Base-by-base conservation (phyloP, 1,140 invertebrate genomes). In the Helicorthomorpha holstii region DNA sequence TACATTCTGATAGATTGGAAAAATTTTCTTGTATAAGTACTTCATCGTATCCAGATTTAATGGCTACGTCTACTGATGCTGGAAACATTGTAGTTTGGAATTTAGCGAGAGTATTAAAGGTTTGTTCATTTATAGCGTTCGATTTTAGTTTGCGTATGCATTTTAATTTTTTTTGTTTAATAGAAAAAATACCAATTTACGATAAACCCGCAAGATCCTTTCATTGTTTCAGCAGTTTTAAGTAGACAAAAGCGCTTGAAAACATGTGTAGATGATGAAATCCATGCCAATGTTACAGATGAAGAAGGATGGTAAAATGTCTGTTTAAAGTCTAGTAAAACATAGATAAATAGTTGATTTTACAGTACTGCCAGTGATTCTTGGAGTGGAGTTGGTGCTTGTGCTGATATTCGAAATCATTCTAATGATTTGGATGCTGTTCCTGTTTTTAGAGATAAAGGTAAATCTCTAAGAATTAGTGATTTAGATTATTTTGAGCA, bases 21-120 rank as follows among this genome's bases (percentile, higher is more conserved):
- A 69, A 72, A 3, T 71, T 78, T 7, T 76, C 82, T 51, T 75
- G 83, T 52, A 71, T 89, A 25, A 79, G 83, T 52, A 79, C 81
- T 4, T 82, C 77, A n/a, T 74, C 73, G 49, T 70, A 72, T 55
- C 63, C 70, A 50, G 73, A 75, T 53, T 72, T 76, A 49, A 62
- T 75, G 27, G 75, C 76, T 49, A 76, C 78, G 46, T 73, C 73
- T 49, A 77, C 75, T 48, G 59, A 67, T 48, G 69, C 70, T 64
- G 77, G 77, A 34, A 67, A 71, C 58, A 69, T 81, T 47, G 73
- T 71, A 43, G 69, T 82, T 22, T 90, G 83, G 83, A 82, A 83
- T 58, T 77, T 82, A 54, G 75, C 77, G 41, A 76, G 78, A 46
- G 77, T 83, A 56, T 67, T 87, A 19, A 82, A 81, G 68, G 73